Base-by-base conservation (phyloP, 2,888 invertebrate genomes). In the Axea sp. region DNA sequence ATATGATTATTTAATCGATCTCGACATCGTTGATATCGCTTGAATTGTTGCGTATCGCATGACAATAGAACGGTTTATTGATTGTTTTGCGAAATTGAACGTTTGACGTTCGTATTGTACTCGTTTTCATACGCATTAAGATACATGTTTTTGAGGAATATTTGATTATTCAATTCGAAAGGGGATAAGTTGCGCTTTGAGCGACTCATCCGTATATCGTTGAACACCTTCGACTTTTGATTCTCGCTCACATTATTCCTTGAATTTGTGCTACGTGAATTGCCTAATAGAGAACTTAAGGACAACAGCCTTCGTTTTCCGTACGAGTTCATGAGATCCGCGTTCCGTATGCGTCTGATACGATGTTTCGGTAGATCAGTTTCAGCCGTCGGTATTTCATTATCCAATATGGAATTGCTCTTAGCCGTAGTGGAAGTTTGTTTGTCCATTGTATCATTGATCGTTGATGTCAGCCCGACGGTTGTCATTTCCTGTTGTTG, bases 101-200 rank as follows among this genome's bases (percentile, higher is more conserved):
- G 86, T 78, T 84, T 85, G 8, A 86, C 85, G 78, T 86, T 87
- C 62, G 84, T 82, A 74, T 83, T 82, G 77, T 87, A 87, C 75
- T 83, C 85, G 47, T 85, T 83, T 75, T 87, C 86, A 77, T 85
- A 86, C 65, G 84, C 84, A 59, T 83, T 81, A 26, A 86, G 81
- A 82, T 87, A 87, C 62, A 86, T 80, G 77, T 86, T 85, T 73
- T 86, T 87, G 26, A 87, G 80, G 59, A 83, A 82, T 72, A 83
- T 86, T 84, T 87, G 86, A 83, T 85, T 86, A 80, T 84, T 84
- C 59, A 84, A 78, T 80, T 86, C 85, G 14, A 81, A 81, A 9
- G 73, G 69, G 8, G 83, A 79, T 30, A 86, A 79, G 68, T 84
- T 84, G 68, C 86, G 81, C 73, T 86, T 87, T 11, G 83, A 78